Conservation (phyloP, 2,888 invertebrate species). For the Meandrusa payeni region DNA sequence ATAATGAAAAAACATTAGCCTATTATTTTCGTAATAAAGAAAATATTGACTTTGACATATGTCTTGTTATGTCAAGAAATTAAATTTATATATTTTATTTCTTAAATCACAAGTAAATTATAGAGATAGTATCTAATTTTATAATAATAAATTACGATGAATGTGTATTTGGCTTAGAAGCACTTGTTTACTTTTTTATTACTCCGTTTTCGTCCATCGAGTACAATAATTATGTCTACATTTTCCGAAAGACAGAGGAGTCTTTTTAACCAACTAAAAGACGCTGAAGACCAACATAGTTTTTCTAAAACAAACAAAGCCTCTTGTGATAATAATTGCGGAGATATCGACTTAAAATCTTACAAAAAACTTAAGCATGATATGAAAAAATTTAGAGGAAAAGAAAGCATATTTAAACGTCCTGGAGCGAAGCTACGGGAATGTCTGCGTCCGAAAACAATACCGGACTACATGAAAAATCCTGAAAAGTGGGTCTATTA, state of each 20-base stretch:
- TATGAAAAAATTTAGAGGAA: conserved; percentile 83
- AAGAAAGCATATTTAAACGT: conserved; percentile 90
- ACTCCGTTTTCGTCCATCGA: too few relatives aligned
- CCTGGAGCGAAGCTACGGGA: conserved; percentile 83
- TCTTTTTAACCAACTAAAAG: conserved; percentile 84
- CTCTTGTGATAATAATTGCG: conserved; percentile 47
- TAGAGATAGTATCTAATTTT: too few relatives aligned
- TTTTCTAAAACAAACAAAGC: conserved; percentile 59
- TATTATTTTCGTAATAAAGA: too few relatives aligned
- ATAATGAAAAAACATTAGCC: too few relatives aligned
- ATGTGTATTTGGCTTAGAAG: too few relatives aligned
- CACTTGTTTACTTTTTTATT: too few relatives aligned
- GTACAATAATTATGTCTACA: conserved; percentile 54
- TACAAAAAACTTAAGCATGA: conserved; percentile 68
- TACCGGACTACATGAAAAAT: conserved; percentile 82
- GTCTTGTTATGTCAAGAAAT: too few relatives aligned
- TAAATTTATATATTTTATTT: too few relatives aligned
- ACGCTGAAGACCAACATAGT: conserved; percentile 80
- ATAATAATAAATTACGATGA: too few relatives aligned
- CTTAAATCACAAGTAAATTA: too few relatives aligned
- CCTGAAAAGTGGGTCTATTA: conserved; percentile 93
- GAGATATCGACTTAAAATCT: conserved; percentile 52
- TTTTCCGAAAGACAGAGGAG: conserved; percentile 84
- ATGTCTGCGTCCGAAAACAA: conserved; percentile 71
- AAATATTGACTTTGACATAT: too few relatives aligned